A percentile compares a stretch with the other conserved stretches of the same genome.
Conservation (phyloP, 2,888 invertebrate species). For the Eristalinus aeneus region DNA sequence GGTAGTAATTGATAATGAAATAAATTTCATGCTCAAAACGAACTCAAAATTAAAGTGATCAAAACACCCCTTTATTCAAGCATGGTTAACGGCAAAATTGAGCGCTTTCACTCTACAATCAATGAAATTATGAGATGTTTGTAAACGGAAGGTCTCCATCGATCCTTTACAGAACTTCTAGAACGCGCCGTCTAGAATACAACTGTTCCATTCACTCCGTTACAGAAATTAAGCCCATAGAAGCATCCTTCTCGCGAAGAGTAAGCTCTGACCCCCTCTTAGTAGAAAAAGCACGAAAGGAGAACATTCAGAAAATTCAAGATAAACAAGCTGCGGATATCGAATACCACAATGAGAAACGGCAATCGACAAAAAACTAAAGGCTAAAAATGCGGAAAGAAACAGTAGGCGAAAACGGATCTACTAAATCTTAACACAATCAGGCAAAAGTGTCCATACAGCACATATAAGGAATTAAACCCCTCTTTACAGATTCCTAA, state of each 20-base stretch:
- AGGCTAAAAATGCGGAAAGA: constrained; percentile 24
- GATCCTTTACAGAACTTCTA: constrained; percentile 47
- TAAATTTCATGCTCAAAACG: too few species aligned
- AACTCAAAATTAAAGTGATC: too few species aligned
- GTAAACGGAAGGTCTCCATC: constrained; percentile 18
- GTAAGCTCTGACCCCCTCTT: constrained; percentile 31
- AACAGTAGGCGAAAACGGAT: background rate
- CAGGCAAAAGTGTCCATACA: background rate
- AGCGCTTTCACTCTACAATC: constrained; percentile 52
- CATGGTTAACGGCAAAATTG: constrained; percentile 40
- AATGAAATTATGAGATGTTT: constrained; percentile 48
- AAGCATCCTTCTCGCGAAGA: constrained; percentile 42
- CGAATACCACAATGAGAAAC: constrained; percentile 52
- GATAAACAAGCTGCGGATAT: constrained; percentile 48
- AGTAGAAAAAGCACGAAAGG: constrained; percentile 33
- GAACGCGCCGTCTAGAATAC: constrained; percentile 49
- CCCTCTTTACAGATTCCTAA: too few species aligned
- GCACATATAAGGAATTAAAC: background rate
- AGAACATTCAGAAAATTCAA: constrained; percentile 47
- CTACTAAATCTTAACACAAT: background rate
- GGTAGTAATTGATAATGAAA: too few species aligned
- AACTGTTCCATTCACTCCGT: constrained; percentile 38
- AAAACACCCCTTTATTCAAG: too few species aligned
- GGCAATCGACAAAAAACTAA: constrained; percentile 36
- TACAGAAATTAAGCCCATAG: constrained; percentile 49